Conservation (phyloP, 2,113 vertebrate species). For the Toxotes chatareus region DNA sequence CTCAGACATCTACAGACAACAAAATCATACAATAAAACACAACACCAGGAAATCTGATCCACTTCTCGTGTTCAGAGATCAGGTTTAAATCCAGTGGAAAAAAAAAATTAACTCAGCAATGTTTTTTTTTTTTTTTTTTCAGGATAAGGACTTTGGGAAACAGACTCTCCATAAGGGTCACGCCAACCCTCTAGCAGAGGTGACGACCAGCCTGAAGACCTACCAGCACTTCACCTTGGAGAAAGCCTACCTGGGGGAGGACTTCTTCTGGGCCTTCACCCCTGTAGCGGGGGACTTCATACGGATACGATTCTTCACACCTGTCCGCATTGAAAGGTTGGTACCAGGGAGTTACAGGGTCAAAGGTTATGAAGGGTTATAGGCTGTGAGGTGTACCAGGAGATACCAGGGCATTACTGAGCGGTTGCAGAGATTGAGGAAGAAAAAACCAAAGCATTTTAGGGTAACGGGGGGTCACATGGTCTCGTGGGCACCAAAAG, state of each 20-base stretch:
- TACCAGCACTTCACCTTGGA: constrained; percentile 99
- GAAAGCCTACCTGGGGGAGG: constrained; percentile 97
- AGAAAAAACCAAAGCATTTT: too few relatives aligned
- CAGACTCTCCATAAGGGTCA: constrained; percentile 95
- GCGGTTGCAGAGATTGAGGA: too few relatives aligned
- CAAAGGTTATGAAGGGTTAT: neutral
- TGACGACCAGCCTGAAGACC: constrained; percentile 98
- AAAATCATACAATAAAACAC: neutral
- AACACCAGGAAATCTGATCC: neutral
- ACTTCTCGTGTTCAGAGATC: too few relatives aligned
- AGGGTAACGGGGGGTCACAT: too few relatives aligned
- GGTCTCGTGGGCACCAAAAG: too few relatives aligned
- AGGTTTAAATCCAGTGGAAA: neutral
- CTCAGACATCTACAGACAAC: neutral
- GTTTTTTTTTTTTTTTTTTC: neutral
- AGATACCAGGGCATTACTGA: neutral
- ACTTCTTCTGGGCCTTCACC: constrained; percentile 99
- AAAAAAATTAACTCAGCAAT: too few relatives aligned
- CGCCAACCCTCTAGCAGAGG: constrained; percentile 95
- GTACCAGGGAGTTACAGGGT: constrained; percentile 25
- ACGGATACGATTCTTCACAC: constrained; percentile 97
- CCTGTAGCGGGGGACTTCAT: constrained; percentile 96
- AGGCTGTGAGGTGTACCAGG: neutral
- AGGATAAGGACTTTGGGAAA: constrained; percentile 99
- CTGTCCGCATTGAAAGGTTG: constrained; percentile 93